Percentiles rank a stretch among this genome's conserved stretches.
Evolutionary conservation across 2,888 invertebrate species (phyloP).

Genomic region (Cyrtodaria siliqua): DNA sequence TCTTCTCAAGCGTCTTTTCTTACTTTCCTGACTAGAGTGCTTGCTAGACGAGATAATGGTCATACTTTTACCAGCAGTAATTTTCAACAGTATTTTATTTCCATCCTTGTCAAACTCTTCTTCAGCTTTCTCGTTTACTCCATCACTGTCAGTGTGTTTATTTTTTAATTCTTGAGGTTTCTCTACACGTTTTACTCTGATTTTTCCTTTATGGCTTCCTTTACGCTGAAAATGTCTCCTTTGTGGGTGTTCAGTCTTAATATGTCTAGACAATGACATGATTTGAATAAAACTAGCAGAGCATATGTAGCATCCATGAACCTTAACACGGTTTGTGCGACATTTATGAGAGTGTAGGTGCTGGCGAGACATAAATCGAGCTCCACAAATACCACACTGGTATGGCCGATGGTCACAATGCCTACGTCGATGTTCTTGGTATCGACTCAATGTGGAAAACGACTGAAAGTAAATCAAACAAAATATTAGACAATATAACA

Average conservation of each 20-base stretch:
- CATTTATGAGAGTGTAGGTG: slow-evolving; percentile 34
- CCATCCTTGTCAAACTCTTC: slow-evolving; percentile 7
- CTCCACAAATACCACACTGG: slow-evolving; percentile 19
- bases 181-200: neutral
- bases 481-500: no score
- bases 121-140: neutral
- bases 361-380: slow-evolving; percentile 14
- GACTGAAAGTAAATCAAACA: no score
- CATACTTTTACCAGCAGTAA: slow-evolving; percentile 51
- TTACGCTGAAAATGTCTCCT: neutral
- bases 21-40: slow-evolving; percentile 16
- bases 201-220: neutral
- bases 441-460: slow-evolving; percentile 26
- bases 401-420: slow-evolving; percentile 45
- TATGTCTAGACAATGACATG: neutral
- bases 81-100: slow-evolving; percentile 57
- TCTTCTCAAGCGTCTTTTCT: slow-evolving; percentile 18
- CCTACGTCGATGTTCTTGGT: slow-evolving; percentile 38
- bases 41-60: slow-evolving; percentile 52
- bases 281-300: slow-evolving; percentile 18
- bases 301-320: slow-evolving; percentile 44
- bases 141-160: neutral
- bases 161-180: neutral
- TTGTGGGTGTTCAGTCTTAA: neutral
- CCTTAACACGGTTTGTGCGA: neutral